Evolutionary conservation across 2,113 vertebrate genomes (phyloP).

Genomic region (Cinclus mexicanus): DNA sequence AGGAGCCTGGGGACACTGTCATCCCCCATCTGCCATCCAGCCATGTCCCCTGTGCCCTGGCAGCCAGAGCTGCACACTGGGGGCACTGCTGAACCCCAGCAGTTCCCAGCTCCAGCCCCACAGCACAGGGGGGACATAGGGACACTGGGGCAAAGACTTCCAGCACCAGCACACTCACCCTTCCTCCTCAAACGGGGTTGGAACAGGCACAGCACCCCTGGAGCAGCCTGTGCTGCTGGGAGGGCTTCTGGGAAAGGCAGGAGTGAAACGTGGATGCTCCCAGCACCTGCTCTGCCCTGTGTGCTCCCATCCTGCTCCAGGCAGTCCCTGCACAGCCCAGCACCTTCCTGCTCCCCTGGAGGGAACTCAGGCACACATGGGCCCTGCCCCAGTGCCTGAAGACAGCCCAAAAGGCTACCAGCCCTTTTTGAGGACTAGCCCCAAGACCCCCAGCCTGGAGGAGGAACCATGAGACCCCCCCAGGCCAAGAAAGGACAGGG

Average conservation of each 20-base stretch:
- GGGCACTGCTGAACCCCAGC: not conserved
- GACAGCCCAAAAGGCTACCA: not conserved
- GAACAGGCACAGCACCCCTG: not conserved
- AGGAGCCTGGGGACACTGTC: not conserved
- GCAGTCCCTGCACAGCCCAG: not conserved
- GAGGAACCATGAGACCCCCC: not conserved
- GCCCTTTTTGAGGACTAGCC: not conserved
- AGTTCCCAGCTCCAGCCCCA: not conserved
- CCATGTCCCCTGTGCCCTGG: not conserved
- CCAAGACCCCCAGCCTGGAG: not conserved
- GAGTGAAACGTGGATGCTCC: not conserved
- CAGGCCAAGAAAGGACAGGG: not conserved
- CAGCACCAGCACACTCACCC: not conserved
- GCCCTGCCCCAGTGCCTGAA: not conserved
- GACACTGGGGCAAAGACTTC: rapidly evolving
- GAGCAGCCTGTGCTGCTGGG: not conserved
- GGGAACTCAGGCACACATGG: rapidly evolving
- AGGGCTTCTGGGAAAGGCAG: not conserved
- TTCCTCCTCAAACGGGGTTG: not conserved
- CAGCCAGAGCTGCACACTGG: not conserved
- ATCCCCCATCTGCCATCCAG: not conserved
- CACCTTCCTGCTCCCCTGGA: not conserved
- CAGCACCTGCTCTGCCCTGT: rapidly evolving
- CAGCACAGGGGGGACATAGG: rapidly evolving
- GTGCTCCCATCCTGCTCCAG: not conserved